These are phyloP conservation scores for Neolamprologus modestus DNA, from an alignment of 2,113 vertebrate genomes.

Conservation along the genomic window DNA sequence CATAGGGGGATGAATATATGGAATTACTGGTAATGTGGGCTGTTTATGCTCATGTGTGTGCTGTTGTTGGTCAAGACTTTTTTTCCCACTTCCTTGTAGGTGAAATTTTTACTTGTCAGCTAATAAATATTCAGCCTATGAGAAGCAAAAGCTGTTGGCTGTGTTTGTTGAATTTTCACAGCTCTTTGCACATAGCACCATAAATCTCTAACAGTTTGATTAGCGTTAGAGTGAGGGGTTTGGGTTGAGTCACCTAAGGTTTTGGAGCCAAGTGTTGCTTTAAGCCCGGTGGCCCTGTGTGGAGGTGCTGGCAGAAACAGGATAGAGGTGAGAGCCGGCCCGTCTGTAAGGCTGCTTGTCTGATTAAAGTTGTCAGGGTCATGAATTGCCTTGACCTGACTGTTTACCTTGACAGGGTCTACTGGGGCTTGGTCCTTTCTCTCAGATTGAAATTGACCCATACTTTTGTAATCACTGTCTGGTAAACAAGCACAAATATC, in stretches of 20 bases:
- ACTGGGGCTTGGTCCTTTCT: background rate
- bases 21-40: background rate
- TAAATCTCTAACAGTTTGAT: background rate
- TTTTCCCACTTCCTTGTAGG: background rate
- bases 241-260: background rate
- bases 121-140: background rate
- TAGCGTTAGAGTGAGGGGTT: background rate
- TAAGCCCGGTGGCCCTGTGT: background rate
- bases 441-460: slow-evolving; percentile 2
- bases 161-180: background rate
- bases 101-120: background rate
- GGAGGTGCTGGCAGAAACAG: background rate
- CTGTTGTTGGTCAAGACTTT: background rate
- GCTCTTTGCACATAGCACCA: background rate
- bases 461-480: background rate
- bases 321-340: background rate
- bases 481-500: background rate
- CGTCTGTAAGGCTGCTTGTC: background rate
- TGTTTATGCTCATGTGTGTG: background rate
- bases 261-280: background rate
- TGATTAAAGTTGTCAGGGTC: slow-evolving; percentile 35
- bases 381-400: slow-evolving; percentile 17
- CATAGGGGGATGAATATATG: background rate
- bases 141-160: background rate
- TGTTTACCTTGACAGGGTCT: slow-evolving; percentile 6